Evolutionary conservation across 2,888 invertebrate species (phyloP), one percentile per base, ranked within the genome.

Genomic region (Crocallis elinguaria): DNA sequence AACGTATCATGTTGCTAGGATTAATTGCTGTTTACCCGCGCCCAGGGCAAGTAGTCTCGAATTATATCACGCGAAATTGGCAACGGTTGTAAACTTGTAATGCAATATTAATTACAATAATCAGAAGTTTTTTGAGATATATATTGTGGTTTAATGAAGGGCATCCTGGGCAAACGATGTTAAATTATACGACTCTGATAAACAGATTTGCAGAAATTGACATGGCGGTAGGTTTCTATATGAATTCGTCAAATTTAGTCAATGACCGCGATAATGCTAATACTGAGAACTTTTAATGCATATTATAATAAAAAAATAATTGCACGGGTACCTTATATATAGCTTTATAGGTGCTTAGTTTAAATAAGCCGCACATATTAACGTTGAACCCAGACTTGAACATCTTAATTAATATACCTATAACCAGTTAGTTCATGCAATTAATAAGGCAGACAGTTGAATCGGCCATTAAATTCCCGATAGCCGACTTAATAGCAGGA

Each of bases 21-120:
- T 91, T 90, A 89, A 91, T 91, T 90, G 89, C 74, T 82, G 82
- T 86, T 89, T 87, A 79, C 86, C 87, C 83, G 67, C 62, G 71
- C 77, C 75, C 67, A 67, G 61, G 77, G 78, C 81, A 76, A 81
- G 80, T 79, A 80, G 79, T 75, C 75, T 69, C 73, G 71, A 80
- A 82, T 85, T 78, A 82, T 84, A 86, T 82, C 82, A 80, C 80
- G 79, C 77, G 78, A 83, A 87, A 88, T 88, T 87, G 83, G 82
- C 75, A 69, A 80, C 76, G 75, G 78, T 74, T 79, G 79, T n/a
- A 80, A 75, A 75, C 77, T 74, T 80, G 79, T 84, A 82, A 88
- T 87, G 77, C 68, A 70, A 79, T 84, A 87, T 85, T 86, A 84
- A 86, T 88, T 81, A 80, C 75, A 76, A 66, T 70, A 65, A 57